Conservation (phyloP, 2,797 vertebrate genomes). For the Cyprinella venusta region DNA sequence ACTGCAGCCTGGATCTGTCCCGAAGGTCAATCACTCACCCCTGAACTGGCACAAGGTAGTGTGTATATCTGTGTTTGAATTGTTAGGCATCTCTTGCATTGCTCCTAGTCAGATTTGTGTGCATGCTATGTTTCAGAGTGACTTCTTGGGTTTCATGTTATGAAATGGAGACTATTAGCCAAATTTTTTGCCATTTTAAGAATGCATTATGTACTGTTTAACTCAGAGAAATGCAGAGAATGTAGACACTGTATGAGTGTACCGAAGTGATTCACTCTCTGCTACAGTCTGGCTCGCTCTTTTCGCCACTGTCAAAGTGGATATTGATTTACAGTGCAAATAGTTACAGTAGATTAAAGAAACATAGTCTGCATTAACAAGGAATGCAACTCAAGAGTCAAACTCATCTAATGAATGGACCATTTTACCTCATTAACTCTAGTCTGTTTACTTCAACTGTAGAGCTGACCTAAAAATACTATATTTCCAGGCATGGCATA, state of each 20-base stretch:
- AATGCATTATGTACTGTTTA: not conserved
- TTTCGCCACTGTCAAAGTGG: slow-evolving; percentile 4
- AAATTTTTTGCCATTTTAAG: not conserved
- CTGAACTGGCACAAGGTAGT: slow-evolving; percentile 80
- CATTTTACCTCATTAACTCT: slow-evolving; percentile 22
- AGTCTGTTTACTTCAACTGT: slow-evolving; percentile 23
- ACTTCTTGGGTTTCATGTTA: not conserved
- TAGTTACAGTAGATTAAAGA: slow-evolving; percentile 25
- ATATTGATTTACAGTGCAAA: slow-evolving; percentile 30
- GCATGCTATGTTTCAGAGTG: not conserved
- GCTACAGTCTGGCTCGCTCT: not conserved
- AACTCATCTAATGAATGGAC: slow-evolving; percentile 12
- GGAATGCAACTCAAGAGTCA: slow-evolving; percentile 19
- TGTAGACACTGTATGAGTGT: slow-evolving; percentile 4
- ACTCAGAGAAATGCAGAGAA: not conserved
- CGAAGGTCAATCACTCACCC: slow-evolving; percentile 77
- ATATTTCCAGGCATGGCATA: not conserved
- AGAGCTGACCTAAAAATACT: not conserved
- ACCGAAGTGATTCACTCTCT: not conserved
- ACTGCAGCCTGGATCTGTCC: slow-evolving; percentile 80
- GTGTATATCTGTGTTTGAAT: not conserved
- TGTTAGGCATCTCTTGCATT: not conserved
- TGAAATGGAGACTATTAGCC: not conserved
- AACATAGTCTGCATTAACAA: slow-evolving; percentile 12
- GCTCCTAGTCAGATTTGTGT: not conserved